Conservation (phyloP, 2,888 invertebrate species). For the Diarsia rubi region DNA sequence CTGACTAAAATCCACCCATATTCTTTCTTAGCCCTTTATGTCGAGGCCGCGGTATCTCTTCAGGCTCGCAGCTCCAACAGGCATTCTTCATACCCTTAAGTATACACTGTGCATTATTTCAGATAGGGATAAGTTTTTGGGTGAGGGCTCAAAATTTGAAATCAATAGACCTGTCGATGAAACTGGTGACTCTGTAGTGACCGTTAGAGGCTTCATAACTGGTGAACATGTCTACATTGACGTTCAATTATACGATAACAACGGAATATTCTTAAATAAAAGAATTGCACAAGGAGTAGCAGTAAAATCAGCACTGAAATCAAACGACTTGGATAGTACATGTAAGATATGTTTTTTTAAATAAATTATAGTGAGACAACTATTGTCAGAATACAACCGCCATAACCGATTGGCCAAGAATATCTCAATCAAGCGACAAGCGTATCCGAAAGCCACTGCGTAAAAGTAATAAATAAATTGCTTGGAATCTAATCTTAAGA, state of each 20-base stretch:
- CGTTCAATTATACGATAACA: slow-evolving; percentile 9
- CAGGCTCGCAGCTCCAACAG: too few species aligned
- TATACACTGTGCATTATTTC: too few species aligned
- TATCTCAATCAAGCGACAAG: background rate
- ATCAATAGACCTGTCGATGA: slow-evolving; percentile 1
- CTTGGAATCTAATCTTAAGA: background rate
- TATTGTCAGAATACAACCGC: background rate
- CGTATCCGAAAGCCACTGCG: too few species aligned
- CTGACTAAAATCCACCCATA: too few species aligned
- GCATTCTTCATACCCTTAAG: too few species aligned
- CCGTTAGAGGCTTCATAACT: background rate
- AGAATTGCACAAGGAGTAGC: background rate
- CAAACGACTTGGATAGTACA: background rate
- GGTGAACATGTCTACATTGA: slow-evolving; percentile 1
- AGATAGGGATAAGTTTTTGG: too few species aligned
- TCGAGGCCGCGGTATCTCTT: too few species aligned
- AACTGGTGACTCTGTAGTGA: background rate
- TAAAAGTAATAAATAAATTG: background rate
- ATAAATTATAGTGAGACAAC: background rate
- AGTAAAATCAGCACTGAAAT: background rate
- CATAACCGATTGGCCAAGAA: background rate
- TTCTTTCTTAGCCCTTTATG: too few species aligned
- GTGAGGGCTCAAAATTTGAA: background rate
- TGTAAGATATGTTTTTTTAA: slow-evolving; percentile 1
- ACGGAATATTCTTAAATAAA: background rate